A percentile compares a stretch with the other conserved stretches of the same genome.
phyloP scores from a whole-genome alignment of 2,113 vertebrate genomes.

The Sylvia atricapilla region DNA sequence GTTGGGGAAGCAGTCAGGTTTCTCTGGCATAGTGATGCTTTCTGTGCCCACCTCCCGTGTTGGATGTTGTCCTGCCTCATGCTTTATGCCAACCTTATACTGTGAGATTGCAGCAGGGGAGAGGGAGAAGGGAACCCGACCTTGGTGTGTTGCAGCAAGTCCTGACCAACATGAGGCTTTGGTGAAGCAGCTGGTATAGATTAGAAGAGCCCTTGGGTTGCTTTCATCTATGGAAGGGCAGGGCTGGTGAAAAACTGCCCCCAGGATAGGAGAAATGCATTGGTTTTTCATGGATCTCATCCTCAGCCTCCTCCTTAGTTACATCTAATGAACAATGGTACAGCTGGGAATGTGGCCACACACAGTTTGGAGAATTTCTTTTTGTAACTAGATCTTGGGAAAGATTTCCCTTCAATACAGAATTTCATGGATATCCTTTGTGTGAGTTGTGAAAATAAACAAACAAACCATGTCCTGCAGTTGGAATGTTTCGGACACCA shows the following conservation, averaged over 20 bases:
- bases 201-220: neutral
- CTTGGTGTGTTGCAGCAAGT: neutral
- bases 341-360: constrained; percentile 61
- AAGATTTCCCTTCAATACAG: constrained; percentile 32
- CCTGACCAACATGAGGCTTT: neutral
- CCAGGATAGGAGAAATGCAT: constrained; percentile 18
- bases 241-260: constrained; percentile 33
- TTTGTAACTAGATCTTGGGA: constrained; percentile 55
- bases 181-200: constrained; percentile 26
- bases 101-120: neutral
- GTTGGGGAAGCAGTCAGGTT: neutral
- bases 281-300: constrained; percentile 20
- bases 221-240: constrained; percentile 53
- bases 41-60: neutral
- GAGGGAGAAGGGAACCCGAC: neutral
- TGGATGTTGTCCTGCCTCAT: neutral
- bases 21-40: neutral
- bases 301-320: constrained; percentile 34
- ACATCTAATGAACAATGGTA: constrained; percentile 46
- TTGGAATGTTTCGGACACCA: neutral
- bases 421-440: constrained; percentile 52
- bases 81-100: fast-evolving
- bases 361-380: constrained; percentile 34
- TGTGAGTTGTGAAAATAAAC: constrained; percentile 38
- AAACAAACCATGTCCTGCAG: constrained; percentile 34